A percentile compares a stretch with the other conserved stretches of the same genome.
Conservation (phyloP, 2,113 vertebrate genomes). For the Ranitomeya variabilis region DNA sequence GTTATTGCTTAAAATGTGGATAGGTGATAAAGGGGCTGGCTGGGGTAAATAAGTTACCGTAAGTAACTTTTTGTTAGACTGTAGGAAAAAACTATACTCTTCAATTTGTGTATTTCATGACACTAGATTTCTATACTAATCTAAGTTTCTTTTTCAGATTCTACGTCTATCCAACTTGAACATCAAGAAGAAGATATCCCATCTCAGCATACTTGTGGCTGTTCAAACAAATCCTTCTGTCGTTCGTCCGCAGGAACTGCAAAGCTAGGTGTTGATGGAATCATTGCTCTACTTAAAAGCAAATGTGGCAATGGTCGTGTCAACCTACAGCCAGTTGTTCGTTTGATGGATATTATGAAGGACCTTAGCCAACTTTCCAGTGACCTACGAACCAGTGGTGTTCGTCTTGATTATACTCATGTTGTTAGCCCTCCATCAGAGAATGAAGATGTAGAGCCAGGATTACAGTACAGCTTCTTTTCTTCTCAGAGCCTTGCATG, state of each 20-base stretch:
- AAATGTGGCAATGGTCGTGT: slow-evolving; percentile 78
- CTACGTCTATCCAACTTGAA: slow-evolving; percentile 14
- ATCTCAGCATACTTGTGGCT: slow-evolving; percentile 35
- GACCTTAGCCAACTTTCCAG: slow-evolving; percentile 90
- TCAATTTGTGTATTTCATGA: no score
- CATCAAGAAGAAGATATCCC: slow-evolving; percentile 32
- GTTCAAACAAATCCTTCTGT: slow-evolving; percentile 71
- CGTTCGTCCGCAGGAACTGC: slow-evolving; percentile 67
- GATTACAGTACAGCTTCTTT: slow-evolving; percentile 84
- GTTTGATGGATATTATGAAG: slow-evolving; percentile 81
- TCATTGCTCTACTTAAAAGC: slow-evolving; percentile 70
- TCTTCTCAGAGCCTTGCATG: slow-evolving; percentile 86
- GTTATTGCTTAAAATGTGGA: no score
- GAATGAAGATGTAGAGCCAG: slow-evolving; percentile 73
- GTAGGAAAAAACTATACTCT: neutral
- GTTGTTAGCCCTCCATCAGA: slow-evolving; percentile 66
- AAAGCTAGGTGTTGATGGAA: slow-evolving; percentile 69
- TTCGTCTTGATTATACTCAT: slow-evolving; percentile 82
- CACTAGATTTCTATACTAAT: neutral
- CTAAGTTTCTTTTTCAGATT: neutral
- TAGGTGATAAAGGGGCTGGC: no score
- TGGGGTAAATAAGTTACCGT: no score
- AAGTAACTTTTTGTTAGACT: neutral
- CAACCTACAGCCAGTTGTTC: slow-evolving; percentile 80
- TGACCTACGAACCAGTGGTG: slow-evolving; percentile 85